Conservation (phyloP, 2,888 invertebrate species). For the Coelogynopora nodosa region DNA sequence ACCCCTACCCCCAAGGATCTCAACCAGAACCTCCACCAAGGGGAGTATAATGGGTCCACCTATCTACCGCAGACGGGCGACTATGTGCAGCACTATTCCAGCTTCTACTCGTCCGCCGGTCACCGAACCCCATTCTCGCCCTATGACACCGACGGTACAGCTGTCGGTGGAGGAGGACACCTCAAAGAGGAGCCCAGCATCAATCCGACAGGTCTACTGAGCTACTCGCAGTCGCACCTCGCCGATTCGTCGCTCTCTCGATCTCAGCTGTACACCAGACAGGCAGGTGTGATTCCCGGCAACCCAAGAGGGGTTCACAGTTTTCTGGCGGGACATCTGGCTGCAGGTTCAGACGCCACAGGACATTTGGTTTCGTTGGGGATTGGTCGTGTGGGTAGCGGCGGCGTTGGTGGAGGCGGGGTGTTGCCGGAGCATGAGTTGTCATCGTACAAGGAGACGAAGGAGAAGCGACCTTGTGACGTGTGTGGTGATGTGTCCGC, state of each 20-base stretch:
- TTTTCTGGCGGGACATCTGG: background rate
- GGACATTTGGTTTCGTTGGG: background rate
- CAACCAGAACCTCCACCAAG: background rate
- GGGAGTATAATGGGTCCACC: background rate
- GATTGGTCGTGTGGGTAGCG: background rate
- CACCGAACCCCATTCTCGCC: background rate
- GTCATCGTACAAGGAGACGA: conserved; percentile 50
- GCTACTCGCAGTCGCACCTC: background rate
- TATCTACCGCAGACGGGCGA: background rate
- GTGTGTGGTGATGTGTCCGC: conserved; percentile 58
- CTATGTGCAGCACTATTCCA: background rate
- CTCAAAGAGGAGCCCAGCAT: background rate
- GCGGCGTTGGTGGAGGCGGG: background rate
- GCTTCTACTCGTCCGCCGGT: background rate
- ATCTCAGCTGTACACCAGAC: background rate
- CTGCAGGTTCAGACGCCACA: background rate
- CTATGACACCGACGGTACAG: background rate
- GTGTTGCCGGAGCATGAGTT: background rate
- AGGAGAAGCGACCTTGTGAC: conserved; percentile 52
- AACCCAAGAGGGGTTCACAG: background rate
- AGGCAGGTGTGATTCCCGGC: background rate
- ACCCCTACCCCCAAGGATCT: background rate
- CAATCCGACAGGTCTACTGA: background rate
- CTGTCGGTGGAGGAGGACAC: background rate
- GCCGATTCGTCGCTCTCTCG: background rate